A percentile compares a stretch with the other conserved stretches of the same genome.
Conservation (phyloP, 2,888 invertebrate genomes). For the Drosophila hamatofila region DNA sequence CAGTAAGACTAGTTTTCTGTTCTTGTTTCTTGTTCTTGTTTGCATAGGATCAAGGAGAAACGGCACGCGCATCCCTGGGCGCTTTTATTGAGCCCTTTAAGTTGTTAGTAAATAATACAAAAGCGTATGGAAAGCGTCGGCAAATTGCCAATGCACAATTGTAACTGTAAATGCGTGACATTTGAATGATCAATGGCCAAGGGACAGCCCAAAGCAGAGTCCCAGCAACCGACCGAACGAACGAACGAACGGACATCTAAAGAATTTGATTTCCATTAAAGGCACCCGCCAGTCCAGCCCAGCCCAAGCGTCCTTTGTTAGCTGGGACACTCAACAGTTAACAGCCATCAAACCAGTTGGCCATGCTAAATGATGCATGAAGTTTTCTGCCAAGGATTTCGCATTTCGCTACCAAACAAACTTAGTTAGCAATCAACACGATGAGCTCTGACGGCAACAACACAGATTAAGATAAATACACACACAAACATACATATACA, state of each 20-base stretch:
- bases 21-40: conserved; percentile 48
- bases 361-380: conserved; percentile 68
- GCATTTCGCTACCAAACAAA: conserved; percentile 25
- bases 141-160: conserved; percentile 70
- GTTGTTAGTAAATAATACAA: conserved; percentile 77
- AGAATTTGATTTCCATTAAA: conserved; percentile 70
- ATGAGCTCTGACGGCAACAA: conserved; percentile 11
- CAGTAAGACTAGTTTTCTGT: conserved; percentile 45
- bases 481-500: neutral
- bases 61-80: conserved; percentile 68
- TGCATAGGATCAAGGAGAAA: conserved; percentile 71
- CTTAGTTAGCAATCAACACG: conserved; percentile 42
- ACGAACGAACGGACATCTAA: conserved; percentile 46
- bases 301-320: conserved; percentile 13
- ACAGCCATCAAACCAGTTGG: conserved; percentile 54
- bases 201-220: conserved; percentile 34
- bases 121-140: conserved; percentile 41
- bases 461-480: neutral
- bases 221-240: neutral
- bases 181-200: conserved; percentile 66
- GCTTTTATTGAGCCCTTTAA: conserved; percentile 77
- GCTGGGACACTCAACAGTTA: conserved; percentile 30
- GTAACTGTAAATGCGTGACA: conserved; percentile 60
- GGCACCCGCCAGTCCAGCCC: neutral
- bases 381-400: conserved; percentile 39